Percentiles rank a stretch among this genome's conserved stretches.
These are phyloP conservation scores for Halcyon malimbica DNA, from an alignment of 2,113 vertebrate species.

Conservation along the genomic window DNA sequence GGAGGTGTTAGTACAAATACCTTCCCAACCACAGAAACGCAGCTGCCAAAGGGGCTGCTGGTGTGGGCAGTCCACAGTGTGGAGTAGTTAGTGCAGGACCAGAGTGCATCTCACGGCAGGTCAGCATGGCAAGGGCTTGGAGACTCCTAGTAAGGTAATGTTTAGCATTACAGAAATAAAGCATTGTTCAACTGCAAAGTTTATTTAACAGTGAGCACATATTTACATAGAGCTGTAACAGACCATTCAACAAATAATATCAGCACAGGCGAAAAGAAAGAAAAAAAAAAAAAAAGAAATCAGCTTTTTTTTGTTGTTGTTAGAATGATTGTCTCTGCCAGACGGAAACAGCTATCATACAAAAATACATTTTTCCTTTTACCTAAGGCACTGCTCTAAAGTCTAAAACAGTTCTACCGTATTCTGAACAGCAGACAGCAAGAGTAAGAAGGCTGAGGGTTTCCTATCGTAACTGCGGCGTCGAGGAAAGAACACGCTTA, in stretches of 20 bases:
- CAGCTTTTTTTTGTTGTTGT: conserved; percentile 45
- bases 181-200: conserved; percentile 81
- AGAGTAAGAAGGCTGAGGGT: neutral
- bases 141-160: neutral
- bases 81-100: neutral
- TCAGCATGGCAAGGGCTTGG: neutral
- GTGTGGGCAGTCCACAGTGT: neutral
- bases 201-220: conserved; percentile 85
- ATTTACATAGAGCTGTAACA: conserved; percentile 83
- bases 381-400: conserved; percentile 88
- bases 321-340: conserved; percentile 88
- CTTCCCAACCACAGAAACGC: neutral
- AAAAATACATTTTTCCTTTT: conserved; percentile 78
- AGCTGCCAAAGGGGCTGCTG: neutral
- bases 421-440: conserved; percentile 12
- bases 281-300: conserved; percentile 54
- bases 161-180: conserved; percentile 37
- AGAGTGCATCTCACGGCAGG: neutral
- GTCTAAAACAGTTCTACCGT: conserved; percentile 66
- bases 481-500: neutral
- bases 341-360: conserved; percentile 76
- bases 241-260: conserved; percentile 69
- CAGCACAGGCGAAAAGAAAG: conserved; percentile 64
- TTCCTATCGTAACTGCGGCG: neutral
- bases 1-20: neutral